Base-by-base conservation (phyloP, 2,113 vertebrate species). In the Salvelinus namaycush region DNA sequence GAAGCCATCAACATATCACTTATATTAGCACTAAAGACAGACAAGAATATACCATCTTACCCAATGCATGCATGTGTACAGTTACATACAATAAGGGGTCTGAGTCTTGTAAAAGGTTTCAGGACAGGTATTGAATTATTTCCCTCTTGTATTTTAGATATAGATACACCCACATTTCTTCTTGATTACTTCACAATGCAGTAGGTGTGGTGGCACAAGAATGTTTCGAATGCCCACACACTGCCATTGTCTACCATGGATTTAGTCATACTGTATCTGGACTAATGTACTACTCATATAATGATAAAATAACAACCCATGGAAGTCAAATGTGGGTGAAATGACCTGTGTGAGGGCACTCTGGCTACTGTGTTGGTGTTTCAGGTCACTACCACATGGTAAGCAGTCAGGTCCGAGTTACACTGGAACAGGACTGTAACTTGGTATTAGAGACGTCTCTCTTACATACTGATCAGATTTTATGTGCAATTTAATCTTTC, bases 401-500 rank as follows among this genome's bases (percentile, higher is more conserved):
- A 14, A 9, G 9, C 39, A 44, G 39, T 2, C 13, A 44, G 64
- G 59, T 75, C 78, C 77, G 29, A 39, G 13, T 67, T 39, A 51
- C 69, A 62, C 80, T 49, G 31, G 72, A 80, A 76, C 62, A 73
- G 72, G 70, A 74, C 64, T 8, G 51, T 31, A 48, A 31, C 51
- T 59, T 27, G 29, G 62, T 18, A 89, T 90, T 87, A 90, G 29
- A 68, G 75, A 75, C 75, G 74, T 80, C 76, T 86, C 77, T 75
- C 73, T 82, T 84, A 82, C 77, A 82, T 84, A 80, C 77, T 87
- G 87, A 84, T 87, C 83, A 80, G 76, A 81, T 60, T 83, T 66
- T 79, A 74, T 72, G 9, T 78, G 70, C 76, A 78, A 76, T 87
- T 81, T 89, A 90, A 90, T 92, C 89, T 87, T 82, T 75, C 72